Evolutionary conservation across 2,113 vertebrate species (phyloP).

Genomic region (Melospiza georgiana): DNA sequence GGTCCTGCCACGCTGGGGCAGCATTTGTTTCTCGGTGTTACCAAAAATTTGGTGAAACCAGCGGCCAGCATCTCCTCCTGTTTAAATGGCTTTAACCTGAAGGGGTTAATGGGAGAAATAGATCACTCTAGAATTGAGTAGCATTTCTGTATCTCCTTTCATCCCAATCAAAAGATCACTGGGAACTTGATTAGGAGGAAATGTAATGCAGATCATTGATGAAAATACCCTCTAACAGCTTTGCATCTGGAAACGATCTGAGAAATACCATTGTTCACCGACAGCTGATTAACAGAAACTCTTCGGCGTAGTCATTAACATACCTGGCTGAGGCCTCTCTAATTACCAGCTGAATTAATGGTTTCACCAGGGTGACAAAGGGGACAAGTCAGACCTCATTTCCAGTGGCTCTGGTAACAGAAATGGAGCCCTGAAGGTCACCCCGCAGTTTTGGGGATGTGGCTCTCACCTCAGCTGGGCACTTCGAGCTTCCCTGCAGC

Average conservation of each 20-base stretch:
- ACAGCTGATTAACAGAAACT: background rate
- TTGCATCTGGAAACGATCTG: background rate
- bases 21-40: background rate
- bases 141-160: background rate
- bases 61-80: background rate
- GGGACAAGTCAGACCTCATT: background rate
- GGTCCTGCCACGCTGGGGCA: background rate
- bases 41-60: background rate
- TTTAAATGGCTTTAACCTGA: background rate
- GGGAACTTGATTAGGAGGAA: conserved; percentile 14
- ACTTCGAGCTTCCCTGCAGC: background rate
- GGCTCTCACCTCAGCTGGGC: background rate
- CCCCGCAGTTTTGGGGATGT: background rate
- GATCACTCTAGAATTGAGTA: background rate
- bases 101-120: background rate
- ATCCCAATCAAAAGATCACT: background rate
- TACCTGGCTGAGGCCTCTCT: background rate
- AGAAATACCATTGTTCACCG: background rate
- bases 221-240: background rate
- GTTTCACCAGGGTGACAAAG: background rate
- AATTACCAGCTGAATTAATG: background rate
- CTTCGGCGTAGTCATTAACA: background rate
- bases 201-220: background rate
- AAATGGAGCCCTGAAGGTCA: background rate
- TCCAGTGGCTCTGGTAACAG: background rate